Evolutionary conservation across 1,140 invertebrate species (phyloP).

Genomic region (Uloborus diversus): DNA sequence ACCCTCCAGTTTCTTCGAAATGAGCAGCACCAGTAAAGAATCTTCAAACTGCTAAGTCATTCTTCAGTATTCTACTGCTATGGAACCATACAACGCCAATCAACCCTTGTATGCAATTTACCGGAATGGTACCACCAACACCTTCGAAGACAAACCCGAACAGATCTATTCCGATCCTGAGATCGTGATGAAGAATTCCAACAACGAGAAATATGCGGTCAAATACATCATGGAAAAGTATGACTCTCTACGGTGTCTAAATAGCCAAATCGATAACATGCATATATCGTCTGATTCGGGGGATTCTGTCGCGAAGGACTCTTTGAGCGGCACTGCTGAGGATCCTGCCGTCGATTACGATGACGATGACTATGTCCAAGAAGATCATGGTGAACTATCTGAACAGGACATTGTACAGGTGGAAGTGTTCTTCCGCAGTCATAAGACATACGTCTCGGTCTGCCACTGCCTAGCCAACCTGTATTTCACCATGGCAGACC

Average conservation of each 20-base stretch:
- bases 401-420: conserved; percentile 75
- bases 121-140: conserved; percentile 11
- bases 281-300: conserved; percentile 22
- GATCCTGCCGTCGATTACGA: conserved; percentile 11
- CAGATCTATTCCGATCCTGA: conserved; percentile 49
- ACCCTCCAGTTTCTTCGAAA: too few relatives aligned
- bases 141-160: conserved; percentile 23
- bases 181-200: conserved; percentile 24
- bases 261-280: conserved; percentile 36
- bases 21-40: too few relatives aligned
- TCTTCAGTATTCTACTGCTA: too few relatives aligned
- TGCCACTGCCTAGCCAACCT: conserved; percentile 82
- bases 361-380: not conserved
- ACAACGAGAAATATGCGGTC: conserved; percentile 45
- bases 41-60: too few relatives aligned
- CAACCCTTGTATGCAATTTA: conserved; percentile 23
- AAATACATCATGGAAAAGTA: conserved; percentile 53
- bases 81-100: conserved; percentile 16
- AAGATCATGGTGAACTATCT: conserved; percentile 24
- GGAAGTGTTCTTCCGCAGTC: conserved; percentile 80
- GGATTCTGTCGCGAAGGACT: conserved; percentile 27
- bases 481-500: conserved; percentile 70
- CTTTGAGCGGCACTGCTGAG: not conserved
- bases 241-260: conserved; percentile 38
- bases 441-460: conserved; percentile 82